Base-by-base conservation (phyloP, 1,140 invertebrate genomes). In the Drosophila truncata region DNA sequence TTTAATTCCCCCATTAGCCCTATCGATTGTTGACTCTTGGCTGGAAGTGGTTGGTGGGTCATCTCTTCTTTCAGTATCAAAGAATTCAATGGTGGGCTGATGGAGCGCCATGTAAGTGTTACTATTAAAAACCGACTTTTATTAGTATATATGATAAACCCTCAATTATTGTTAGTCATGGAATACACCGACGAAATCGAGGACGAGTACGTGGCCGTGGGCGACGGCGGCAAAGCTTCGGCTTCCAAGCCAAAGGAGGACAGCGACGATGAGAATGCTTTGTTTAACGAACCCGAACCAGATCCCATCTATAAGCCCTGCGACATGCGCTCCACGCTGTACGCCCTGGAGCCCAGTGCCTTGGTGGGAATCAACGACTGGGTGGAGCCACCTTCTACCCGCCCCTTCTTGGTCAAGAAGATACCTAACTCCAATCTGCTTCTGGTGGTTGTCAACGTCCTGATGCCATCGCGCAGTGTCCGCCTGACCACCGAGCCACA, bases 391-490 rank as follows among this genome's bases (percentile, higher is more conserved):
- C 88, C 91, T 14, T 91, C 82, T 46, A 87, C 92, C 10, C 84
- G 92, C 93, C 95, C 95, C 14, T 96, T 96, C 84, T 95, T 95
- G 80, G 94, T 97, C 4, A 95, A 96, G 78, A 94, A 94, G 79
- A 95, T 97, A 49, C 95, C 95, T 2, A 94, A 96, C 73, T 96
- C 96, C 11, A 98, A 98, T 93, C 93, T 98, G 52, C 87, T 98
- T 11, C 93, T 98, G 46, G 94, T 98, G 6, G 96, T 97, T 1
- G 91, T 93, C 20, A 90, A 93, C 59, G 93, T 93, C 52, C 73
- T 92, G 80, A 94, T 74, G 88, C 92, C 58, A 20, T 84, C 92
- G 27, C 79, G 84, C 14, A 84, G 79, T 25, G 76, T 82, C 66
- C 92, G 70, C 82, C 92, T 52, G 82, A 78, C 87, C 44, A 91